Conservation (phyloP, 2,797 vertebrate genomes). For the Halcyon smyrnensis region DNA sequence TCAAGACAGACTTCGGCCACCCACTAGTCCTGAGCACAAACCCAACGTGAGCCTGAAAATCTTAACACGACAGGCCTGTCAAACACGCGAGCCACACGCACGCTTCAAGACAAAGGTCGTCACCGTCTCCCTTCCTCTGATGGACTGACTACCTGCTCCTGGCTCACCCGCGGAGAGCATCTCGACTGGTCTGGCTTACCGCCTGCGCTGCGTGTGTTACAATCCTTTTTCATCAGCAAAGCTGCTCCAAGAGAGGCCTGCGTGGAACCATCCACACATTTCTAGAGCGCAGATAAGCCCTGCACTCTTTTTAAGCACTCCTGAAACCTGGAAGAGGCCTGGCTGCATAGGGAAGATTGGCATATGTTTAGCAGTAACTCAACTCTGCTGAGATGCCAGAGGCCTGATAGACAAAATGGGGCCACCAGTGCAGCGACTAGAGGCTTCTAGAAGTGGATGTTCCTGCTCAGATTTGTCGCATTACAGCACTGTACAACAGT, state of each 20-base stretch:
- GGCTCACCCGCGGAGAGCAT: neutral
- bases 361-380: neutral
- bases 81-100: neutral
- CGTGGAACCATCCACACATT: accelerated
- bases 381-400: neutral
- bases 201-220: accelerated
- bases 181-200: neutral
- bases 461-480: neutral
- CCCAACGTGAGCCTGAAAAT: neutral
- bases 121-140: neutral
- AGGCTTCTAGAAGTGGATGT: neutral
- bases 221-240: neutral
- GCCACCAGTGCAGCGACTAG: neutral
- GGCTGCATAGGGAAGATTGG: neutral
- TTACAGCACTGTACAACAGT: neutral
- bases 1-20: conserved; percentile 21
- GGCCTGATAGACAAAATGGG: neutral
- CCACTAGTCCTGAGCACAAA: neutral
- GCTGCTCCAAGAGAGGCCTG: neutral
- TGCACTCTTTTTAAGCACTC: neutral
- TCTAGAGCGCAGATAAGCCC: neutral
- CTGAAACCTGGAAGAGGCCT: neutral
- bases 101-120: neutral
- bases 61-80: neutral
- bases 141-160: neutral